Base-by-base conservation (phyloP, 2,113 vertebrate genomes). In the Dolichallabes microphthalmus region DNA sequence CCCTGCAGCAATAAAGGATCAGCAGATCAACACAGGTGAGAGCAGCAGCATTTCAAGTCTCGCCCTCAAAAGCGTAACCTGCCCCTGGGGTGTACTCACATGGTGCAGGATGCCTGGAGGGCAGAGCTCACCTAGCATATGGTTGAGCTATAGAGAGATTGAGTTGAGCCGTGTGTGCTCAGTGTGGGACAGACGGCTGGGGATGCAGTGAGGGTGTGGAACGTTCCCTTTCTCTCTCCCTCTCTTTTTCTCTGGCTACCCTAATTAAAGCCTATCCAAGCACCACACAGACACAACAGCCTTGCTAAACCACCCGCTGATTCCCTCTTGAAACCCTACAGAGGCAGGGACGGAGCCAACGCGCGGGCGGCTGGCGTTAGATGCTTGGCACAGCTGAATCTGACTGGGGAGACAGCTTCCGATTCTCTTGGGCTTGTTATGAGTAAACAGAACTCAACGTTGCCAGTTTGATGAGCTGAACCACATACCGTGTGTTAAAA, bases 111-210 rank as follows among this genome's bases (percentile, higher is more conserved):
- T 83, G 77, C 80, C 88, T 85, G 55, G 52, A 80, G 80, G 73
- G 87, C 76, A 82, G 87, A 68, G 86, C 91, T 89, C 82, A 74
- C 80, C 87, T 86, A 91, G 93, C 93, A 94, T 93, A 94, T 93
- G 93, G 92, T 83, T 8, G 35, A 90, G 88, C 88, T 88, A 92
- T 90, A 89, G 93, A 93, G 91, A 63, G 84, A 11, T 78, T 88
- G 85, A 92, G 92, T 90, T 89, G 89, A 85, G 88, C 92, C 88
- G 81, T 88, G 90, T 91, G 92, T 92, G 73, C 64, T 82, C 84
- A 74, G 78, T 69, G 57, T 77, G 89, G 89, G 90, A 92, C 93
- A 94, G 92, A 92, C 85, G 92, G 90, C 88, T 87, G 89, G 82
- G 86, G 86, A 91, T 6, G 76, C 30, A 66, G 82, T 85, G 88